Conservation (phyloP, 2,797 vertebrate species). For the Xenopus petersii region DNA sequence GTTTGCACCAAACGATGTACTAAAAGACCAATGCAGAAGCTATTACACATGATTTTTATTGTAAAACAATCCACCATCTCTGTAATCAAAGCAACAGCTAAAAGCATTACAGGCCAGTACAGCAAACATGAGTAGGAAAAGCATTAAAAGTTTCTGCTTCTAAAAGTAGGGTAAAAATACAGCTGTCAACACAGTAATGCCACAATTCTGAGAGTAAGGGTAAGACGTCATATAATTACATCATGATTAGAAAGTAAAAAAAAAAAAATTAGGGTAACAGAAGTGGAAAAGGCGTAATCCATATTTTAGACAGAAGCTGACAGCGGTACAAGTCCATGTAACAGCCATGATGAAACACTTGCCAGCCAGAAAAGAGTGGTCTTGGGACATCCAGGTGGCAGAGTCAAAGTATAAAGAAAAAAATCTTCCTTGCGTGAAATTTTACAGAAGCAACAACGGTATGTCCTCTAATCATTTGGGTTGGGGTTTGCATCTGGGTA, state of each 20-base stretch:
- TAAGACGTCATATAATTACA: constrained; percentile 8
- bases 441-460: not conserved
- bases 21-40: not conserved
- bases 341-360: not conserved
- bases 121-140: constrained; percentile 6
- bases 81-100: not conserved
- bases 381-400: no score
- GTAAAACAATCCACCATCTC: constrained; percentile 22
- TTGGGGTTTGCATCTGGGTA: constrained; percentile 88
- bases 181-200: constrained; percentile 6
- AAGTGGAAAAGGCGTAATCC: not conserved
- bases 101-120: constrained; percentile 12
- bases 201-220: constrained; percentile 8
- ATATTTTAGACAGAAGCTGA: no score
- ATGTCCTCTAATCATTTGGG: constrained; percentile 69
- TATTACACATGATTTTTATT: constrained; percentile 29
- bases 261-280: not conserved
- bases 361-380: no score
- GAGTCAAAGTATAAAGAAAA: not conserved
- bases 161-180: not conserved
- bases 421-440: not conserved
- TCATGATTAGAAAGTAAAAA: not conserved
- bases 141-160: constrained; percentile 3
- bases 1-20: no score
- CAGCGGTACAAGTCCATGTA: no score